Percentiles rank a stretch among this genome's conserved stretches.
phyloP scores from a whole-genome alignment of 1,140 invertebrate species.

The Magallana ariakensis region DNA sequence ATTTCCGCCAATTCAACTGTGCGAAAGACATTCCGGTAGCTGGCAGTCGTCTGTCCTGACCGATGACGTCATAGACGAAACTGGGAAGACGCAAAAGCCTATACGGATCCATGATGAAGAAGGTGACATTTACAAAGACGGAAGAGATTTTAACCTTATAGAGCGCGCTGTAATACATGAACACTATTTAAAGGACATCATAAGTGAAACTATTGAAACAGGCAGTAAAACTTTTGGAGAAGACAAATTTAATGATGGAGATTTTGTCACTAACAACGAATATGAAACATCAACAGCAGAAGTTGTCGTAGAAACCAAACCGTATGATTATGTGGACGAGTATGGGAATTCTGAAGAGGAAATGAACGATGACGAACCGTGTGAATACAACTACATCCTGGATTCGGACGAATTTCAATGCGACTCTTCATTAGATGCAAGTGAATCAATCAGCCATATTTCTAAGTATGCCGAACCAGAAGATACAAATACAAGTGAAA shows the following conservation, averaged over 20 bases:
- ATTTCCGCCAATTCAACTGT: slow-evolving; percentile 6
- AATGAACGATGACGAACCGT: background rate
- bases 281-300: background rate
- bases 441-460: background rate
- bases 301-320: slow-evolving; percentile 16
- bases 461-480: background rate
- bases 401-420: background rate
- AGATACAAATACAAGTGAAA: background rate
- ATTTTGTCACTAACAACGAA: background rate
- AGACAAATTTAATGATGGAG: background rate
- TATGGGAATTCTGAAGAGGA: background rate
- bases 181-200: background rate
- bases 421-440: background rate
- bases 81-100: background rate
- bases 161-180: background rate
- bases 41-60: background rate
- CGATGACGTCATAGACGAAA: background rate
- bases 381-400: background rate
- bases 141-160: background rate
- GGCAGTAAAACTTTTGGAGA: background rate
- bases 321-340: background rate
- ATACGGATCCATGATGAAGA: background rate
- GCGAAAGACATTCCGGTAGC: background rate
- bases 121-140: background rate
- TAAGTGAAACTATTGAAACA: background rate